Base-by-base conservation (phyloP, 2,113 vertebrate genomes). In the Eptatretus burgeri region DNA sequence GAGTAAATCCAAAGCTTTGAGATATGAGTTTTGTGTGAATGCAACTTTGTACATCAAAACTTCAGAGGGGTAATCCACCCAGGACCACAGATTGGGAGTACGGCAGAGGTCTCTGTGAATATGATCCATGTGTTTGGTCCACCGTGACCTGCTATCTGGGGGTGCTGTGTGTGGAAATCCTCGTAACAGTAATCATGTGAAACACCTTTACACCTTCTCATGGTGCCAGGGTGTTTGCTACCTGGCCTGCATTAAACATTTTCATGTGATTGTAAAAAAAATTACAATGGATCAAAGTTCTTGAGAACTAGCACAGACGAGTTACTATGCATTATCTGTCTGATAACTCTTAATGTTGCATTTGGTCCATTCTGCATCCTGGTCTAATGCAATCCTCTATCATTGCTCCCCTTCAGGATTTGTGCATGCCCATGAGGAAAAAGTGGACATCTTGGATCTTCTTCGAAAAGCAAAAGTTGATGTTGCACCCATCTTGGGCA, bases 381-480 rank as follows among this genome's bases (percentile, higher is more conserved):
- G 77, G 77, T 69, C 84, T 84, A 69, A 83, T 82, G 67, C 78
- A 81, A 56, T 78, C 74, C 67, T 77, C 84, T 69, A 93, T 84
- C 74, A 94, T 98, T 77, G 86, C 82, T 75, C 88, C 91, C 65
- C 95, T 95, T 75, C 79, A 82, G 79, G 80, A 76, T 75, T 74
- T 63, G 73, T 70, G 1, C 87, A 94, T 64, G 75, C 76, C 69
- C 74, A 78, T 70, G 84, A 82, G 74, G 86, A 85, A 70, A 95
- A 95, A 73, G 91, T 98, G 73, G 88, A 95, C 76, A 95, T 95
- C 72, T 75, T 95, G 74, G 87, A 93, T 71, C 82, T 98, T 72
- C 78, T 98, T 68, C 84, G 91, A 72, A 95, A 93, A 74, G 91
- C 88, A 74, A 95, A 94, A 79, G 77, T 98, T 72, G 91, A 98